Conservation (phyloP, 1,140 invertebrate species). For the Drosophila santomea region DNA sequence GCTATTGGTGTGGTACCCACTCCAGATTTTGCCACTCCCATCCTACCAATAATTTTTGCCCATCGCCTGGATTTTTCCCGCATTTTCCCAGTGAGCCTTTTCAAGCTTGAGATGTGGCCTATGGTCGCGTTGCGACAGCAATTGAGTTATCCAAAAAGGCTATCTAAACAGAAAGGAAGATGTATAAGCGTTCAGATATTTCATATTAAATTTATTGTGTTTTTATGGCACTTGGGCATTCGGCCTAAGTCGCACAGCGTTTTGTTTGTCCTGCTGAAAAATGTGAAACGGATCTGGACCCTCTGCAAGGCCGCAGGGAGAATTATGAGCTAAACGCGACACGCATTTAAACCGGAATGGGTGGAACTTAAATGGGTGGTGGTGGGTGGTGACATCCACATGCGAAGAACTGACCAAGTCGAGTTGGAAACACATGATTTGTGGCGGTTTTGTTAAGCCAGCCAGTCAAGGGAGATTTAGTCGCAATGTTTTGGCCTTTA, state of each 20-base stretch:
- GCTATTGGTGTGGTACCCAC: slow-evolving; percentile 22
- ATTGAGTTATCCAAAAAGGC: slow-evolving; percentile 80
- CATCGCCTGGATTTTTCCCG: slow-evolving; percentile 2
- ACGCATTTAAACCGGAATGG: slow-evolving; percentile 34
- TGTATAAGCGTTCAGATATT: slow-evolving; percentile 50
- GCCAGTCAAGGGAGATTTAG: slow-evolving; percentile 51
- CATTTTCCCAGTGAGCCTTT: slow-evolving; percentile 4
- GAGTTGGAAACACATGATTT: slow-evolving; percentile 54
- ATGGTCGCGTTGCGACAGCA: slow-evolving; percentile 53
- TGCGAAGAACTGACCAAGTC: slow-evolving; percentile 2
- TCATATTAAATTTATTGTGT: slow-evolving; percentile 74
- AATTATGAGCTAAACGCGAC: slow-evolving; percentile 77
- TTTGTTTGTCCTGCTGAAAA: slow-evolving; percentile 66
- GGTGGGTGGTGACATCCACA: not conserved
- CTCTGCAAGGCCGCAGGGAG: slow-evolving; percentile 38
- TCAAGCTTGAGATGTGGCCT: slow-evolving; percentile 28
- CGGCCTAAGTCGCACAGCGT: slow-evolving; percentile 59
- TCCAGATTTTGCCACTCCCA: not conserved
- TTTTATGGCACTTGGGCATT: slow-evolving; percentile 76
- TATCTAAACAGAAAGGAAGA: slow-evolving; percentile 61
- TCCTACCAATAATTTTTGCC: not conserved
- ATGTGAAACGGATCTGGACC: slow-evolving; percentile 57
- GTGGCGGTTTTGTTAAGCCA: slow-evolving; percentile 54
- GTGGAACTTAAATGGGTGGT: not conserved
- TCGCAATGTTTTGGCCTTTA: slow-evolving; percentile 10